These are phyloP conservation scores for Melangyna quadrimaculata DNA, from an alignment of 2,888 invertebrate species.

Conservation along the genomic window DNA sequence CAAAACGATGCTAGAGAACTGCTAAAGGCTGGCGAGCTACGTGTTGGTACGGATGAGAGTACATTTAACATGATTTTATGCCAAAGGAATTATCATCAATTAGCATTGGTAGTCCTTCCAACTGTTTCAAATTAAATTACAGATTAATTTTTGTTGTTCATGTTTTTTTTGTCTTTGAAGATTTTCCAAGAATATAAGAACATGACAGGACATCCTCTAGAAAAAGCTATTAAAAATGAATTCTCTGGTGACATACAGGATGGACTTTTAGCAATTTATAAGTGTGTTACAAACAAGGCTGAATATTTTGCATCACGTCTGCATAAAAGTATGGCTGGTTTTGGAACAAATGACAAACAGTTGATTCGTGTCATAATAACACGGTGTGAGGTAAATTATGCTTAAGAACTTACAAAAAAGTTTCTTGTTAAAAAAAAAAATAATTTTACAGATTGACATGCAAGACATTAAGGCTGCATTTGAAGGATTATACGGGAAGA, in stretches of 20 bases:
- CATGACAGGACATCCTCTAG: slow-evolving; percentile 90
- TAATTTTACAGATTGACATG: slow-evolving; percentile 85
- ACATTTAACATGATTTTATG: slow-evolving; percentile 92
- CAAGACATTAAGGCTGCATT: slow-evolving; percentile 91
- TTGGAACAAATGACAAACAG: slow-evolving; percentile 93
- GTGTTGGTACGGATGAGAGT: slow-evolving; percentile 92
- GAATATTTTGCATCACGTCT: slow-evolving; percentile 93
- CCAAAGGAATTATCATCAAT: slow-evolving; percentile 87
- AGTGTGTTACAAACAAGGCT: slow-evolving; percentile 89
- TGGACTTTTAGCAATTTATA: slow-evolving; percentile 90
- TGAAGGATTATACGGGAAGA: slow-evolving; percentile 87
- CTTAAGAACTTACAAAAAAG: not conserved
- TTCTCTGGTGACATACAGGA: slow-evolving; percentile 92
- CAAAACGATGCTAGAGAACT: slow-evolving; percentile 91
- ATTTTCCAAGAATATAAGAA: slow-evolving; percentile 82
- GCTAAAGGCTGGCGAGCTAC: slow-evolving; percentile 87
- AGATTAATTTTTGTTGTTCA: not conserved
- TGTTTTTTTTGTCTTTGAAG: slow-evolving; percentile 71
- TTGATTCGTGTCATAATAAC: slow-evolving; percentile 92
- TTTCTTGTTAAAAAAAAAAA: not conserved
- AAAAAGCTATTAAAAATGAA: slow-evolving; percentile 90
- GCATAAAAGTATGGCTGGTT: slow-evolving; percentile 93
- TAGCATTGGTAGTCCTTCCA: slow-evolving; percentile 76
- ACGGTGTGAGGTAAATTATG: slow-evolving; percentile 84
- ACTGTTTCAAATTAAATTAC: not conserved